Conservation (phyloP, 2,797 vertebrate genomes). For the Varecia variegata region DNA sequence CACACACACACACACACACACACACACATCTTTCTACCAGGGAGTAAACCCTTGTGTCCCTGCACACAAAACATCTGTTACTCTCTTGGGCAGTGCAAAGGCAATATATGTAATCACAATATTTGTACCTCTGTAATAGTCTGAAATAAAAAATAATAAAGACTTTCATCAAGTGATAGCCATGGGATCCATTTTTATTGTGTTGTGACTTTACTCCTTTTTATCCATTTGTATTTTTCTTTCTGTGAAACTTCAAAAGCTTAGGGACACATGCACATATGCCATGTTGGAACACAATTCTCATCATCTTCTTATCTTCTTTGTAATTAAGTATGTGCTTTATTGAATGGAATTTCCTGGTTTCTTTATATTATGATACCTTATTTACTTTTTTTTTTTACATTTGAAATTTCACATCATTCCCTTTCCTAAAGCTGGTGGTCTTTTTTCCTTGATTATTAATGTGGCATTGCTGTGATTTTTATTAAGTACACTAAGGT, state of each 20-base stretch:
- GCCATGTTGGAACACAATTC: not conserved
- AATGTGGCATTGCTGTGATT: not conserved
- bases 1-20: not conserved
- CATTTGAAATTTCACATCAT: not conserved
- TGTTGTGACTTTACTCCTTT: not conserved
- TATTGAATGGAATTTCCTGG: not conserved
- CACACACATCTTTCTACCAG: rapidly evolving
- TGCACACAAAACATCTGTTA: not conserved
- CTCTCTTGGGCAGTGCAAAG: not conserved
- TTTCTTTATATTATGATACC: not conserved
- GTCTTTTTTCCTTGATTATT: not conserved
- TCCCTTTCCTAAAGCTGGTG: not conserved
- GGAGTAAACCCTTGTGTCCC: not conserved
- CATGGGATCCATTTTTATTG: not conserved
- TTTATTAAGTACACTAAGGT: not conserved
- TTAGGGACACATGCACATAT: no score
- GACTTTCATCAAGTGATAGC: not conserved
- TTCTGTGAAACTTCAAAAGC: not conserved
- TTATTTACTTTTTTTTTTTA: not conserved
- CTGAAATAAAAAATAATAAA: not conserved
- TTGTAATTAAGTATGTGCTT: not conserved
- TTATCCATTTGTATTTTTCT: not conserved
- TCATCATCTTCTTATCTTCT: not conserved
- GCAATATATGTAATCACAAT: no score
- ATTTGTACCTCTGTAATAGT: no score